phyloP scores from a whole-genome alignment of 2,797 vertebrate species.

The Pelodytes ibericus region DNA sequence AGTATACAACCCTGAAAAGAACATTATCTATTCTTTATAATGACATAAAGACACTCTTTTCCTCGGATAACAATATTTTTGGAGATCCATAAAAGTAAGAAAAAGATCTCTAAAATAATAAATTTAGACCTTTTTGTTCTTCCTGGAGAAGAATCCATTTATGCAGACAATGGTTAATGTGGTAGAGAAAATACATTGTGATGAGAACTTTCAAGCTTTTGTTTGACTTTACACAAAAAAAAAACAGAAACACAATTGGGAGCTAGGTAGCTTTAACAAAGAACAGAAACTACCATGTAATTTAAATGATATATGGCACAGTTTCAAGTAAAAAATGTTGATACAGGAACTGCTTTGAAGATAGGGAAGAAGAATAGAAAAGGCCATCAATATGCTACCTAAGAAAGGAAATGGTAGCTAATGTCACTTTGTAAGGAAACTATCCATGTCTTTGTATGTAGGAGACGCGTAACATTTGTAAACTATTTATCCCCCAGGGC shows the following conservation, averaged over 20 bases:
- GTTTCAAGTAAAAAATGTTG: background rate
- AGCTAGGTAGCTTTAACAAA: slow-evolving; percentile 9
- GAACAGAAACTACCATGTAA: background rate
- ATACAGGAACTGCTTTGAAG: slow-evolving; percentile 1
- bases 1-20: background rate
- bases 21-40: background rate
- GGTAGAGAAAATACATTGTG: background rate
- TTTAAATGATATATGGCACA: background rate
- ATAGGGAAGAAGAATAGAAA: slow-evolving; percentile 14
- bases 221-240: background rate
- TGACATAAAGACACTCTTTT: background rate
- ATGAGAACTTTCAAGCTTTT: background rate
- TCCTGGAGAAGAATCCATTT: no score
- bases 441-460: no score
- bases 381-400: no score
- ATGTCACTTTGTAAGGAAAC: no score
- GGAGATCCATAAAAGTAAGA: background rate
- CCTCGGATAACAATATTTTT: background rate
- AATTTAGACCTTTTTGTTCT: no score
- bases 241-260: background rate
- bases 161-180: background rate
- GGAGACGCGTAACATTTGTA: no score
- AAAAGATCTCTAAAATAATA: background rate
- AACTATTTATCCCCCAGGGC: no score
- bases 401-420: no score